Conservation (phyloP, 2,888 invertebrate genomes). For the Hypsopygia costalis region DNA sequence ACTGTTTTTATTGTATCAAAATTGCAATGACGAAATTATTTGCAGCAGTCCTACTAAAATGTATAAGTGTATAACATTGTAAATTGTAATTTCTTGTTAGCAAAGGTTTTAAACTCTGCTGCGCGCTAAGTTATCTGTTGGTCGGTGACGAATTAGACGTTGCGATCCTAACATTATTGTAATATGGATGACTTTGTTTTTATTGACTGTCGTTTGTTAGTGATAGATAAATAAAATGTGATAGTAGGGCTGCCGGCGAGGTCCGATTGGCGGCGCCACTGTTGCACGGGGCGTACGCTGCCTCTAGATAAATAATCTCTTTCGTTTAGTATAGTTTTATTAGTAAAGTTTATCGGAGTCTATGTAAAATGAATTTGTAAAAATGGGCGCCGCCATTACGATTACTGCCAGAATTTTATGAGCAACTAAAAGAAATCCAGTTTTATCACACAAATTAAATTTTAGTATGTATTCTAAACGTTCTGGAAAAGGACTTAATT, state of each 20-base stretch:
- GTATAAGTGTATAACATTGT: not conserved
- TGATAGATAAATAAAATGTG: conserved; percentile 58
- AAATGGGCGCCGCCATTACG: conserved; percentile 32
- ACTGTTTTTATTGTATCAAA: conserved; percentile 41
- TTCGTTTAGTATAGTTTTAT: conserved; percentile 7
- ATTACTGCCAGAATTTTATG: conserved; percentile 29
- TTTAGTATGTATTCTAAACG: conserved; percentile 40
- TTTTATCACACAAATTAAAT: conserved; percentile 49
- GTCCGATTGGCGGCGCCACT: conserved; percentile 37
- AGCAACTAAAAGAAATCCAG: conserved; percentile 36
- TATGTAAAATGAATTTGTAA: conserved; percentile 22
- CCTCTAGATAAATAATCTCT: conserved; percentile 14
- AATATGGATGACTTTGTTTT: conserved; percentile 43
- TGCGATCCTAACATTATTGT: conserved; percentile 30
- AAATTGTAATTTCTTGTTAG: not conserved
- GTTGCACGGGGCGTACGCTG: no score
- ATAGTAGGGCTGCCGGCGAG: conserved; percentile 62
- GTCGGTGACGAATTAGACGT: conserved; percentile 2
- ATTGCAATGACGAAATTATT: conserved; percentile 41
- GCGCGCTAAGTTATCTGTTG: no score
- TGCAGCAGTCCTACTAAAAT: conserved; percentile 55
- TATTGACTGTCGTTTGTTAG: conserved; percentile 66
- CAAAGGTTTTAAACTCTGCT: no score
- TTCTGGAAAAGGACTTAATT: conserved; percentile 46
- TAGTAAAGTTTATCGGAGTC: not conserved